Evolutionary conservation across 2,888 invertebrate species (phyloP).

Genomic region (Argyra leucocephala): DNA sequence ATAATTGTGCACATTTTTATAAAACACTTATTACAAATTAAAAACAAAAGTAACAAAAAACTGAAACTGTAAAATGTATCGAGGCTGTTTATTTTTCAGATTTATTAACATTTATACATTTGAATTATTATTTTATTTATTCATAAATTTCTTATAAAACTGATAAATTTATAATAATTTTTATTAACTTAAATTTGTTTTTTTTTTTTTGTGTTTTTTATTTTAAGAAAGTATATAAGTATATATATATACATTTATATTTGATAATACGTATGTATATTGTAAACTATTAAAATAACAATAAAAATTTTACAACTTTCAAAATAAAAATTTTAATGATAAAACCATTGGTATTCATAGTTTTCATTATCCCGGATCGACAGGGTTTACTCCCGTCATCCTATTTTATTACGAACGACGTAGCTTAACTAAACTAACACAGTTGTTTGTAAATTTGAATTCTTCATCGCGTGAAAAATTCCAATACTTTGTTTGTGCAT

Average conservation of each 20-base stretch:
- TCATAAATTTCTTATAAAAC: background rate
- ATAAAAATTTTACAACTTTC: slow-evolving; percentile 1
- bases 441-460: too few relatives aligned
- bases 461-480: too few relatives aligned
- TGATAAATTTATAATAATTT: background rate
- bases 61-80: background rate
- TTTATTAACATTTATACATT: background rate
- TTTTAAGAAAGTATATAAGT: background rate
- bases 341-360: too few relatives aligned
- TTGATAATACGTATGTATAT: background rate
- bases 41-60: too few relatives aligned
- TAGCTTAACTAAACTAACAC: too few relatives aligned
- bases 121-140: background rate
- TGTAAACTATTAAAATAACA: background rate
- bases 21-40: background rate
- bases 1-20: background rate
- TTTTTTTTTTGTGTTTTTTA: background rate
- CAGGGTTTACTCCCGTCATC: too few relatives aligned
- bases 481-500: too few relatives aligned
- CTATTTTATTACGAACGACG: too few relatives aligned
- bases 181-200: background rate
- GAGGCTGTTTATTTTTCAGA: background rate
- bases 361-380: too few relatives aligned
- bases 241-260: too few relatives aligned
- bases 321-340: background rate